Conservation (phyloP, 2,113 vertebrate species). For the Daphoenositta chrysoptera region DNA sequence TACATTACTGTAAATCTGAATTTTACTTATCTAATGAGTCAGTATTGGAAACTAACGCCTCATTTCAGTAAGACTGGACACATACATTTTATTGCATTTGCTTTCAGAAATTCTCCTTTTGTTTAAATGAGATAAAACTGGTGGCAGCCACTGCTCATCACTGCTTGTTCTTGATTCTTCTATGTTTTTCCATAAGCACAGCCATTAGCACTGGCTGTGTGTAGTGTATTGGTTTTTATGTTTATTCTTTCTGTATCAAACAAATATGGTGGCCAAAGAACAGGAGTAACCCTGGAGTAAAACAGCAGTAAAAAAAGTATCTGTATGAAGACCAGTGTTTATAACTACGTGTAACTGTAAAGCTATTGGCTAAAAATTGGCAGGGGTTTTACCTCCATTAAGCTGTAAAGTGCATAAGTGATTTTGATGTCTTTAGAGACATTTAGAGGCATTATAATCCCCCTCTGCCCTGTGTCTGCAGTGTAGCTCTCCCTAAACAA, state of each 20-base stretch:
- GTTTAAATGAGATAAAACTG: background rate
- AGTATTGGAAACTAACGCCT: background rate
- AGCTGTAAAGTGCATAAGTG: background rate
- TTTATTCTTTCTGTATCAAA: background rate
- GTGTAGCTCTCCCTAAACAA: background rate
- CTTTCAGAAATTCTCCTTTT: background rate
- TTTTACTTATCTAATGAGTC: background rate
- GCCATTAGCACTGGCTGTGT: background rate
- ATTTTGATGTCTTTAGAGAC: background rate
- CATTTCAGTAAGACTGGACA: background rate
- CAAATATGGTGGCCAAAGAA: background rate
- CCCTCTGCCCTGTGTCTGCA: background rate
- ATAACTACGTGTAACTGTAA: background rate
- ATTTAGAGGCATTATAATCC: background rate
- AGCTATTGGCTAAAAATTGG: background rate
- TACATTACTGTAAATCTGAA: background rate
- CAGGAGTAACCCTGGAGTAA: background rate
- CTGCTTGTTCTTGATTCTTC: background rate
- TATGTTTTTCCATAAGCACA: background rate
- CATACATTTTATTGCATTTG: background rate
- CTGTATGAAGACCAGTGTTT: background rate
- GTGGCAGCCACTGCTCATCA: background rate
- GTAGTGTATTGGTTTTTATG: background rate
- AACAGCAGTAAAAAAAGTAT: background rate
- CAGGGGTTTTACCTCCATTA: background rate